phyloP scores from a whole-genome alignment of 2,888 invertebrate genomes.

The Heliconius ethilla region DNA sequence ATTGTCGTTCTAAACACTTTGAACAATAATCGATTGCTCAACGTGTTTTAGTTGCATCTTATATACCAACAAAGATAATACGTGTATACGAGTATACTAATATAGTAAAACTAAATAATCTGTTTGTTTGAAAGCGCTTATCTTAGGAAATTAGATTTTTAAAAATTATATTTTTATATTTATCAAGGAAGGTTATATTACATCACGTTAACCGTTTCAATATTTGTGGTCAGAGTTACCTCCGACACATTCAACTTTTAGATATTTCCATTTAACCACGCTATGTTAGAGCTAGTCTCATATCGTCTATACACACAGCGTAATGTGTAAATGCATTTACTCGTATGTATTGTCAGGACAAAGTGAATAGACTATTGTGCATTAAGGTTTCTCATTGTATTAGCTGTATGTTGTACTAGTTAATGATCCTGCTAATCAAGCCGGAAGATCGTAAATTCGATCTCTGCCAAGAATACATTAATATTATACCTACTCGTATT shows the following conservation, averaged over 20 bases:
- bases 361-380: slow-evolving; percentile 12
- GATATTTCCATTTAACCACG: not conserved
- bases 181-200: not conserved
- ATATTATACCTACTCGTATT: not conserved
- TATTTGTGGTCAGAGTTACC: not conserved
- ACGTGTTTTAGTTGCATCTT: slow-evolving; percentile 4
- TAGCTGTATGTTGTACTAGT: not conserved
- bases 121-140: not conserved
- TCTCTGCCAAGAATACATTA: not conserved
- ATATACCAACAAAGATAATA: not conserved
- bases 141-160: too few species aligned
- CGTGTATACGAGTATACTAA: not conserved
- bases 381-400: not conserved
- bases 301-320: not conserved
- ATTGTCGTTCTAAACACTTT: slow-evolving; percentile 31
- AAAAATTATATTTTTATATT: not conserved
- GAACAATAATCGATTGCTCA: slow-evolving; percentile 27
- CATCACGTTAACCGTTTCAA: too few species aligned
- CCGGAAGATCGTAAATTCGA: not conserved
- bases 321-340: not conserved
- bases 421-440: not conserved
- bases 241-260: not conserved
- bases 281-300: not conserved
- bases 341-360: not conserved
- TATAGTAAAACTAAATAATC: not conserved